phyloP scores from a whole-genome alignment of 2,888 invertebrate genomes.

The Mesodorylaimus sp. region DNA sequence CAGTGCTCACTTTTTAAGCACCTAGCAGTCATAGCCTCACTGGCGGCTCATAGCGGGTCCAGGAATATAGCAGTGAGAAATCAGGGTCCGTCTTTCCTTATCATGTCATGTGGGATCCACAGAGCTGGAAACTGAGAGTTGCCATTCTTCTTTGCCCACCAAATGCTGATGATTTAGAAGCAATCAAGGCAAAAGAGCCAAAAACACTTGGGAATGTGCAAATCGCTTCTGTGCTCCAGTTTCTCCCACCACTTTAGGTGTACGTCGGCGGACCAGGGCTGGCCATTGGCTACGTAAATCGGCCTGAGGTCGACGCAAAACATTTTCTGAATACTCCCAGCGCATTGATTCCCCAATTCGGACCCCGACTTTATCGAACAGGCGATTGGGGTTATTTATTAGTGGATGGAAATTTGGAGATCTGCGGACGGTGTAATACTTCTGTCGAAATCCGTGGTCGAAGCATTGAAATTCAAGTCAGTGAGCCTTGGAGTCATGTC shows the following conservation, averaged over 20 bases:
- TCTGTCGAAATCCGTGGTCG: conserved; percentile 36
- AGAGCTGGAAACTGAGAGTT: too few relatives aligned
- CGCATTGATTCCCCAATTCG: neutral
- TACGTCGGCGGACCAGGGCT: conserved; percentile 33
- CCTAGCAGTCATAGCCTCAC: too few relatives aligned
- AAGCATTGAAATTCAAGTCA: conserved; percentile 34
- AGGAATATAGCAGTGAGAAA: too few relatives aligned
- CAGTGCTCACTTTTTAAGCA: too few relatives aligned
- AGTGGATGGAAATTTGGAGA: conserved; percentile 33
- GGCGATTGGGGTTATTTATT: conserved; percentile 35
- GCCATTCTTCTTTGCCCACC: too few relatives aligned
- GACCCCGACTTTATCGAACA: conserved; percentile 25
- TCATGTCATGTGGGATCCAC: too few relatives aligned
- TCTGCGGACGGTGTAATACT: conserved; percentile 34
- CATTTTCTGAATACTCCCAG: conserved; percentile 15
- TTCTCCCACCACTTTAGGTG: conserved; percentile 16
- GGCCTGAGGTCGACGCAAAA: conserved; percentile 30
- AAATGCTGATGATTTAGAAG: too few relatives aligned
- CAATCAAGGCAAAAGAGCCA: too few relatives aligned
- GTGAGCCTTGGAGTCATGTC: neutral
- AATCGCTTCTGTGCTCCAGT: too few relatives aligned
- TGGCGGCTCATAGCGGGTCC: too few relatives aligned
- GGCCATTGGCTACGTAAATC: conserved; percentile 32
- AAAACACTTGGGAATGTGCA: too few relatives aligned
- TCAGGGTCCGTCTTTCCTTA: too few relatives aligned